phyloP scores from a whole-genome alignment of 1,140 invertebrate genomes.

The Aphelenchoides besseyi region DNA sequence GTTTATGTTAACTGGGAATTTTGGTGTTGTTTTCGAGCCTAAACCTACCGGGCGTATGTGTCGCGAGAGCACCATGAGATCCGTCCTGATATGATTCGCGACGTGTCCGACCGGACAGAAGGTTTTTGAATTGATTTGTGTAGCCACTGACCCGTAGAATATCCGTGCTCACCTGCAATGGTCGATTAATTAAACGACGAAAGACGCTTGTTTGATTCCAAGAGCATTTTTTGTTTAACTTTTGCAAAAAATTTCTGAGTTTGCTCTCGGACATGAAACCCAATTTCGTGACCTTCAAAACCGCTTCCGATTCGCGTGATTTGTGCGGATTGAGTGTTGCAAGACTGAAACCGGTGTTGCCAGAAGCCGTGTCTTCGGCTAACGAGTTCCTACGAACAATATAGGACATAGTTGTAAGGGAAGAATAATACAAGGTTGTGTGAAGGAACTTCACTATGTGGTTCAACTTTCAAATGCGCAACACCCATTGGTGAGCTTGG shows the following conservation, averaged over 20 bases:
- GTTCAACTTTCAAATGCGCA: too few relatives aligned
- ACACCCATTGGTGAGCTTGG: too few relatives aligned
- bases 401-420: not conserved
- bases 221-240: not conserved
- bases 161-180: conserved; percentile 42
- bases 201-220: not conserved
- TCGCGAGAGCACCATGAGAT: not conserved
- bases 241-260: not conserved
- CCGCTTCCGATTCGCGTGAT: not conserved
- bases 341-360: not conserved
- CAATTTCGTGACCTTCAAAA: not conserved
- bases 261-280: too few relatives aligned
- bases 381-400: not conserved
- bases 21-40: too few relatives aligned
- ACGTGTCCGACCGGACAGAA: conserved; percentile 36
- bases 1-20: too few relatives aligned
- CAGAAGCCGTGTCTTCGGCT: not conserved
- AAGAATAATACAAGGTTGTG: too few relatives aligned
- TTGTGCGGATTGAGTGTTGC: not conserved
- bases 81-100: conserved; percentile 15
- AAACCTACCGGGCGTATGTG: not conserved
- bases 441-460: too few relatives aligned
- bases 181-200: not conserved
- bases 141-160: conserved; percentile 42
- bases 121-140: conserved; percentile 46